These are phyloP conservation scores for Hypena proboscidalis DNA, from an alignment of 2,888 invertebrate species.

Conservation along the genomic window DNA sequence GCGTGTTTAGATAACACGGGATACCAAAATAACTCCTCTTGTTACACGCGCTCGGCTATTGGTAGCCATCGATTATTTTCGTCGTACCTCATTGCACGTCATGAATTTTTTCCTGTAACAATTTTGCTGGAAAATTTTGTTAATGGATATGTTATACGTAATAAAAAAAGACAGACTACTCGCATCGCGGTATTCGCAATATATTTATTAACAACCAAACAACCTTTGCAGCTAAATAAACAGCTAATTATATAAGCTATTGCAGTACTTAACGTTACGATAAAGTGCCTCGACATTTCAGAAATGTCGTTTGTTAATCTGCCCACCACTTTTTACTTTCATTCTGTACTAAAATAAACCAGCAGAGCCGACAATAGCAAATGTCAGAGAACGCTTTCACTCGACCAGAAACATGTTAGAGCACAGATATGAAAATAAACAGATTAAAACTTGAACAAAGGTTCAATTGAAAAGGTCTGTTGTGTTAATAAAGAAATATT, in stretches of 20 bases:
- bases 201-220: conserved; percentile 13
- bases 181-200: conserved; percentile 1
- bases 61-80: conserved; percentile 57
- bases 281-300: conserved; percentile 23
- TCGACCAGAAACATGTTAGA: conserved; percentile 38
- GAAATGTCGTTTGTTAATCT: conserved; percentile 46
- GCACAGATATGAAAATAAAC: conserved; percentile 45
- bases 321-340: conserved; percentile 50
- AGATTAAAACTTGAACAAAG: conserved; percentile 42
- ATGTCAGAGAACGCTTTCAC: conserved; percentile 61
- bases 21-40: conserved; percentile 60
- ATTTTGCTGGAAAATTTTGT: conserved; percentile 14
- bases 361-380: conserved; percentile 47
- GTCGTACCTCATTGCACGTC: conserved; percentile 40
- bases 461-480: conserved; percentile 45
- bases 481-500: conserved; percentile 46
- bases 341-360: conserved; percentile 52
- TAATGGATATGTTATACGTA: background rate
- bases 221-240: conserved; percentile 5
- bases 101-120: conserved; percentile 37
- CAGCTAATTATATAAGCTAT: background rate
- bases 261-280: conserved; percentile 10
- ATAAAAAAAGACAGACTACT: background rate
- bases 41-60: conserved; percentile 51
- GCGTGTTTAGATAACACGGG: conserved; percentile 59